These are phyloP conservation scores for Congeria kusceri DNA, from an alignment of 2,888 invertebrate species.

Conservation along the genomic window DNA sequence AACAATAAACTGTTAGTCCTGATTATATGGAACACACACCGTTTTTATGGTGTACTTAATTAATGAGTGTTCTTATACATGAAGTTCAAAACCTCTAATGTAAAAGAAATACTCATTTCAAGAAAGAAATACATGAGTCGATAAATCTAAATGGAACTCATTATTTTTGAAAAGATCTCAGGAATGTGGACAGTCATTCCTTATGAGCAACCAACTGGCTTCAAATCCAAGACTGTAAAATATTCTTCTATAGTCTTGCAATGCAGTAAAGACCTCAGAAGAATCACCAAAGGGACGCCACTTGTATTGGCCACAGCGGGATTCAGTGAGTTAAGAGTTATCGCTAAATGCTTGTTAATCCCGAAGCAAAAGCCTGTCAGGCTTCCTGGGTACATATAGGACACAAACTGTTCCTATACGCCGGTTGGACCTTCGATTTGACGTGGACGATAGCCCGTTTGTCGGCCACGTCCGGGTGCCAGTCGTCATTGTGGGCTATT, in stretches of 20 bases:
- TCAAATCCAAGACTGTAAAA: conserved; percentile 18
- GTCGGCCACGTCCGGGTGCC: conserved; percentile 31
- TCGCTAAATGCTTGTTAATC: conserved; percentile 34
- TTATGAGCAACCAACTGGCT: conserved; percentile 42
- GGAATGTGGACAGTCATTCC: conserved; percentile 48
- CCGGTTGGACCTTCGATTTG: conserved; percentile 15
- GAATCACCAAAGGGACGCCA: conserved; percentile 32
- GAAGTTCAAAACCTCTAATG: no score
- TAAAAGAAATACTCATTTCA: no score
- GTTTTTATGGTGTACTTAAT: no score
- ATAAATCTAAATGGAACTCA: conserved; percentile 47
- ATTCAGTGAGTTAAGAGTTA: conserved; percentile 38
- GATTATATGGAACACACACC: no score
- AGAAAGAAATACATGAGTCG: background rate
- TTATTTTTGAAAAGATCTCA: conserved; percentile 10
- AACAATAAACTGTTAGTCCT: no score
- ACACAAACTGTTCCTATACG: conserved; percentile 32
- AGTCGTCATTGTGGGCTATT: conserved; percentile 53
- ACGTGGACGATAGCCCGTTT: conserved; percentile 42
- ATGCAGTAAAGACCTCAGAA: conserved; percentile 29
- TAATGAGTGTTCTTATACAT: no score
- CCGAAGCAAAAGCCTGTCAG: conserved; percentile 49
- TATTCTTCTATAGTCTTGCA: conserved; percentile 37
- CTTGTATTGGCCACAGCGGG: conserved; percentile 22
- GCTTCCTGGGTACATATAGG: conserved; percentile 43